phyloP scores from a whole-genome alignment of 1,140 invertebrate genomes.

The Spodoptera litura region DNA sequence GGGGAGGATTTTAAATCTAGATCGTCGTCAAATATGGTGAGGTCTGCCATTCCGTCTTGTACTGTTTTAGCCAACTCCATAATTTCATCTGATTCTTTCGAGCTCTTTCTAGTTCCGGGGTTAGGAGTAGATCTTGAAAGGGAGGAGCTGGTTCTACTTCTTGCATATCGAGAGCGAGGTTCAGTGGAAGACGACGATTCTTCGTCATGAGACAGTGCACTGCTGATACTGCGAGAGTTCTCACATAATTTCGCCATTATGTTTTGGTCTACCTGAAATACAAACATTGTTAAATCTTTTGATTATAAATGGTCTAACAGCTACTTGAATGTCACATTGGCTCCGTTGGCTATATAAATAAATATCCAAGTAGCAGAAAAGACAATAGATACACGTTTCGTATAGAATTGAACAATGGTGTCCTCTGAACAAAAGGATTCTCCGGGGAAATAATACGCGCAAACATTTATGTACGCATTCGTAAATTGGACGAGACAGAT shows the following conservation, averaged over 20 bases:
- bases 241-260: slow-evolving; percentile 74
- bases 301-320: too few relatives aligned
- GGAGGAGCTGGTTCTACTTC: slow-evolving; percentile 65
- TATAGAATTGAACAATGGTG: slow-evolving; percentile 9
- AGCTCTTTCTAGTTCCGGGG: slow-evolving; percentile 62
- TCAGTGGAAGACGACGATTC: slow-evolving; percentile 72
- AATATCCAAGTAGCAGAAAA: slow-evolving; percentile 9
- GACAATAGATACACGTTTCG: slow-evolving; percentile 2
- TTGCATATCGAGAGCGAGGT: slow-evolving; percentile 67
- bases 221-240: slow-evolving; percentile 74
- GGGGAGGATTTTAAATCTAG: slow-evolving; percentile 63
- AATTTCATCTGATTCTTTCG: slow-evolving; percentile 72
- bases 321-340: slow-evolving; percentile 1
- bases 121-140: slow-evolving; percentile 70
- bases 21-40: slow-evolving; percentile 73
- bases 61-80: slow-evolving; percentile 78
- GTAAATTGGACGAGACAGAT: slow-evolving; percentile 6
- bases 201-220: slow-evolving; percentile 73
- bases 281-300: neutral
- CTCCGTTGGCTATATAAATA: neutral
- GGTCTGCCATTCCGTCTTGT: slow-evolving; percentile 81
- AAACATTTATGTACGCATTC: slow-evolving; percentile 23
- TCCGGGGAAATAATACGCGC: slow-evolving; percentile 18
- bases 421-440: slow-evolving; percentile 15
- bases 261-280: slow-evolving; percentile 69